These are phyloP conservation scores for Calliopum simillimum DNA, from an alignment of 2,888 invertebrate species.

Conservation along the genomic window DNA sequence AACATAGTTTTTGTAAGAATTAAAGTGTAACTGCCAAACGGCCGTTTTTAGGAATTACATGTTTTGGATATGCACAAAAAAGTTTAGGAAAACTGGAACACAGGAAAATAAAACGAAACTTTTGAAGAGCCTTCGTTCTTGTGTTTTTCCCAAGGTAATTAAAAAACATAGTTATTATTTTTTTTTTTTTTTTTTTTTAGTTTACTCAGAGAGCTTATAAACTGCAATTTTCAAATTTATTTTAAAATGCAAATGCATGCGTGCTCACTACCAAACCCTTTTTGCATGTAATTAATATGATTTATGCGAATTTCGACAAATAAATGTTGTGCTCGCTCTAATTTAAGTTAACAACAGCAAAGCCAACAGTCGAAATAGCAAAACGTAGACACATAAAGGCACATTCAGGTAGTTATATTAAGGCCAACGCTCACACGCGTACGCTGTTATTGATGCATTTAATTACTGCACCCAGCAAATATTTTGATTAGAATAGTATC, in stretches of 20 bases:
- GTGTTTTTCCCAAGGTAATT: no score
- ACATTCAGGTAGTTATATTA: background rate
- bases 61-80: no score
- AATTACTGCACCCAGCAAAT: background rate
- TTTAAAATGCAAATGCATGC: constrained; percentile 25
- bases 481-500: no score
- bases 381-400: background rate
- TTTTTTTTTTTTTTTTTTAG: no score
- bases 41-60: no score
- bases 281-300: constrained; percentile 29
- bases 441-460: constrained; percentile 24
- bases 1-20: no score
- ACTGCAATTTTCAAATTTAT: background rate
- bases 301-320: constrained; percentile 25
- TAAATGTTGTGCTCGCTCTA: constrained; percentile 20
- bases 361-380: constrained; percentile 1
- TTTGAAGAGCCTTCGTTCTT: no score
- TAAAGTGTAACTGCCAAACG: no score
- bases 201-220: no score
- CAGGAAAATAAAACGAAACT: no score
- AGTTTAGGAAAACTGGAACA: no score
- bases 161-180: no score
- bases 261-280: constrained; percentile 15
- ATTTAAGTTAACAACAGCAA: constrained; percentile 9
- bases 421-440: constrained; percentile 8